Base-by-base conservation (phyloP, 2,113 vertebrate species). In the Gymnarchus niloticus region DNA sequence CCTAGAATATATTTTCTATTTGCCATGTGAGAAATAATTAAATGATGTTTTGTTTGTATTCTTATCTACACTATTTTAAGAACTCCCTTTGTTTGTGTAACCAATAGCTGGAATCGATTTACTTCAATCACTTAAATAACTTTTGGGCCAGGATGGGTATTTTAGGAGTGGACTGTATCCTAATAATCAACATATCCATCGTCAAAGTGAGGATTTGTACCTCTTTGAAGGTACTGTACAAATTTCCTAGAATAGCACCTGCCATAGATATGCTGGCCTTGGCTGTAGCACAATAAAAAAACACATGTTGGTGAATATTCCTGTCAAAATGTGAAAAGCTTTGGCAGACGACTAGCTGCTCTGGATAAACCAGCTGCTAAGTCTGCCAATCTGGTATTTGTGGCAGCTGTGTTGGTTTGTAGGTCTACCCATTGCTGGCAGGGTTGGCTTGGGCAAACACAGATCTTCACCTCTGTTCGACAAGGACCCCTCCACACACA, bases 391-490 rank as follows among this genome's bases (percentile, higher is more conserved):
- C 83, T 83, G 83, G 73, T 83, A 88, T 91, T 91, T 88, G 84
- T 88, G 87, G 85, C 87, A 48, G 51, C 87, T 86, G 33, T 85
- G 57, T 87, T 83, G 85, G 84, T 90, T 88, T 76, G 86, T 57
- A 88, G 90, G 84, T 90, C 82, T 3, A 49, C 76, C 54, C 83
- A 89, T 87, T 86, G 7, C 44, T 56, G 46, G 44, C 46, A 0
- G 76, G 44, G 41, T 37, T 37, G 33, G 3, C 7, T 41, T 44
- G 23, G 41, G 19, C 21, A 25, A 25, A 78, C 7, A 49, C 23
- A 78, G 23, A 10, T 17, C 23, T 21, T 78, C 23, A 49, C 19
- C 10, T 9, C 76, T 56, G 6, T 8, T 56, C 12, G 52, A 56
- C 52, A 56, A n/a, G 37, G 44, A 46, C 3, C 9, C 37, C 44